These are phyloP conservation scores for Macropis europaea DNA, from an alignment of 2,888 invertebrate species.

Conservation along the genomic window DNA sequence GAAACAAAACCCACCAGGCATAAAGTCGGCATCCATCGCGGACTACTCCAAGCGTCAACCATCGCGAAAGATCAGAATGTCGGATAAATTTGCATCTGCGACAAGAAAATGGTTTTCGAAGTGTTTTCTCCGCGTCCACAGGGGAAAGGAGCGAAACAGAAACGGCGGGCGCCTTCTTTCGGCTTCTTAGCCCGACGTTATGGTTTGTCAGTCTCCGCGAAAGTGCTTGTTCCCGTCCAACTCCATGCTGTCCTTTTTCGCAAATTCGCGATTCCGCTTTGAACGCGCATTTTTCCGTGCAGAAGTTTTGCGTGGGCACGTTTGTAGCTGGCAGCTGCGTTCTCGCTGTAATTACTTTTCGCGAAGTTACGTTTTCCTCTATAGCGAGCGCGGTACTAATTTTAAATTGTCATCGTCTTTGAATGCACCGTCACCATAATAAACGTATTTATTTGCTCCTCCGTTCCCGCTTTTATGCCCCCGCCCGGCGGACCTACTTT, in stretches of 20 bases:
- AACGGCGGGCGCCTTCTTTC: background rate
- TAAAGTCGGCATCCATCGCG: no score
- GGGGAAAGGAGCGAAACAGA: no score
- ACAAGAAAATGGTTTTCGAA: background rate
- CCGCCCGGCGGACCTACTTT: conserved; percentile 21
- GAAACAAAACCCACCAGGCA: no score
- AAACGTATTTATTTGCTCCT: conserved; percentile 41
- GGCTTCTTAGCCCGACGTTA: background rate
- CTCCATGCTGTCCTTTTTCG: no score
- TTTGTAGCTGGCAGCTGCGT: conserved; percentile 1
- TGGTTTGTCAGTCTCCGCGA: background rate
- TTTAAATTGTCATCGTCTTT: conserved; percentile 45
- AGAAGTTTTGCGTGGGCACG: background rate
- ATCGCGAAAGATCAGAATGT: no score
- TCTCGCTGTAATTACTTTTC: conserved; percentile 32
- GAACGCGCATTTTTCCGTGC: background rate
- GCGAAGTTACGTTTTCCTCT: conserved; percentile 25
- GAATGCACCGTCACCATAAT: conserved; percentile 25
- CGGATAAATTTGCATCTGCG: no score
- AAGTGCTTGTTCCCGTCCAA: background rate
- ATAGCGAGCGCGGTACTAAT: conserved; percentile 16
- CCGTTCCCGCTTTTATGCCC: conserved; percentile 14
- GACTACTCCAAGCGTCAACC: no score
- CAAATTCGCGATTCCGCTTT: background rate
- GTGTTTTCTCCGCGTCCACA: background rate